Evolutionary conservation across 2,113 vertebrate species (phyloP).

Genomic region (Cepphus grylle): DNA sequence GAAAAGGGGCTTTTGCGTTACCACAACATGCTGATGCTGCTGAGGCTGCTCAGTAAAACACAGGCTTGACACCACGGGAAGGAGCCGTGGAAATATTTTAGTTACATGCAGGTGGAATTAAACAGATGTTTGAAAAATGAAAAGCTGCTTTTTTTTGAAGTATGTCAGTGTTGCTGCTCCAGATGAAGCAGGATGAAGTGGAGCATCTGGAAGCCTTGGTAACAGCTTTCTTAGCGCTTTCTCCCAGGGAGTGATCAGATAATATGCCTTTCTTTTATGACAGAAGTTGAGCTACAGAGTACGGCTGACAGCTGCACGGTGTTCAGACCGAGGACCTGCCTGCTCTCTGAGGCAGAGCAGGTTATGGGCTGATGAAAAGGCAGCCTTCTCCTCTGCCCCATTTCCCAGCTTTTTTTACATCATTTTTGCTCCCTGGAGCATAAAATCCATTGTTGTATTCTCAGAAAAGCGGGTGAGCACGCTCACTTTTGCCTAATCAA

Average conservation of each 20-base stretch:
- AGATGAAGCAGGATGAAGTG: slow-evolving; percentile 28
- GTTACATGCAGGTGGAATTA: slow-evolving; percentile 48
- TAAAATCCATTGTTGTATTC: not conserved
- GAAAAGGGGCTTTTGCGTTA: slow-evolving; percentile 27
- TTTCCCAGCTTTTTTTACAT: slow-evolving; percentile 25
- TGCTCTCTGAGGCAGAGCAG: not conserved
- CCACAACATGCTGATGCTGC: not conserved
- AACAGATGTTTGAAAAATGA: slow-evolving; percentile 50
- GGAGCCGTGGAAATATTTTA: slow-evolving; percentile 53
- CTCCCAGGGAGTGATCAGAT: slow-evolving; percentile 15
- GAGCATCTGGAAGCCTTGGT: slow-evolving; percentile 61
- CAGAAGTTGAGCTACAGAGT: slow-evolving; percentile 13
- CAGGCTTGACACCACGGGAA: not conserved
- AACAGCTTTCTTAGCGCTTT: slow-evolving; percentile 47
- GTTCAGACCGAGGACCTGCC: not conserved
- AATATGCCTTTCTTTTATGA: not conserved
- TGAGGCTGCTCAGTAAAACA: slow-evolving; percentile 20
- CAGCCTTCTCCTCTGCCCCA: not conserved
- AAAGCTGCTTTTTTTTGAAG: slow-evolving; percentile 1
- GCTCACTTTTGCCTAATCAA: not conserved
- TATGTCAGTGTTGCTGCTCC: not conserved
- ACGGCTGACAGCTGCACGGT: not conserved
- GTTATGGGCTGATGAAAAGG: not conserved
- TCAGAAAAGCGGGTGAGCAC: not conserved
- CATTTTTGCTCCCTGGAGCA: not conserved